phyloP scores from a whole-genome alignment of 2,113 vertebrate species.

The Bos taurus region DNA sequence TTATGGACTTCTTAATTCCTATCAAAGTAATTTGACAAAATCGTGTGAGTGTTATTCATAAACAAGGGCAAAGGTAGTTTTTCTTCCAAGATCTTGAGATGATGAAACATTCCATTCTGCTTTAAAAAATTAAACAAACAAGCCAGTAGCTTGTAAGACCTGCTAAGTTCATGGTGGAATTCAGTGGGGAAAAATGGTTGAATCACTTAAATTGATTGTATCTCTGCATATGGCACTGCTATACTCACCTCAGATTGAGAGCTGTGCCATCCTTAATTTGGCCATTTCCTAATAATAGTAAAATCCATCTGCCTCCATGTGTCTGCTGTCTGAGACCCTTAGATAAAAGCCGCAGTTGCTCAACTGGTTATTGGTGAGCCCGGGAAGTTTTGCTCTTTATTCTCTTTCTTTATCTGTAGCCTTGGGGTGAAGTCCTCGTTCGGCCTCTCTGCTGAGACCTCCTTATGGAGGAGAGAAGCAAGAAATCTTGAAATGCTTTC shows the following conservation, averaged over 20 bases:
- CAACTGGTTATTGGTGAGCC: fast-evolving
- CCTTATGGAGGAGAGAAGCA: neutral
- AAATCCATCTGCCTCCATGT: neutral
- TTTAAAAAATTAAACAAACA: neutral
- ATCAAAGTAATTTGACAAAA: neutral
- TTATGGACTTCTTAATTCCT: neutral
- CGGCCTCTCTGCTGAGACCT: neutral
- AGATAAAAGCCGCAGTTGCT: neutral
- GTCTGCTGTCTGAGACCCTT: neutral
- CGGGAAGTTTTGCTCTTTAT: neutral
- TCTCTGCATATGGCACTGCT: neutral
- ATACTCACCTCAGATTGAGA: neutral
- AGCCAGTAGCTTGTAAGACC: neutral
- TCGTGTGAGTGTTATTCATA: neutral
- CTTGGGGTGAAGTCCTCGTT: neutral
- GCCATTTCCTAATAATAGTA: too few relatives aligned
- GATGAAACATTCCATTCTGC: neutral
- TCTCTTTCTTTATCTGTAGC: neutral
- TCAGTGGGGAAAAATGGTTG: neutral
- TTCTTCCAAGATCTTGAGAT: neutral
- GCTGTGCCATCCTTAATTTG: neutral
- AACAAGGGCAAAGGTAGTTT: neutral
- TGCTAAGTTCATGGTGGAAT: neutral
- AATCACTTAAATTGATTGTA: neutral
- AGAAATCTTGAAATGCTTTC: neutral